These are phyloP conservation scores for Dallia pectoralis DNA, from an alignment of 2,797 vertebrate genomes.

Conservation along the genomic window DNA sequence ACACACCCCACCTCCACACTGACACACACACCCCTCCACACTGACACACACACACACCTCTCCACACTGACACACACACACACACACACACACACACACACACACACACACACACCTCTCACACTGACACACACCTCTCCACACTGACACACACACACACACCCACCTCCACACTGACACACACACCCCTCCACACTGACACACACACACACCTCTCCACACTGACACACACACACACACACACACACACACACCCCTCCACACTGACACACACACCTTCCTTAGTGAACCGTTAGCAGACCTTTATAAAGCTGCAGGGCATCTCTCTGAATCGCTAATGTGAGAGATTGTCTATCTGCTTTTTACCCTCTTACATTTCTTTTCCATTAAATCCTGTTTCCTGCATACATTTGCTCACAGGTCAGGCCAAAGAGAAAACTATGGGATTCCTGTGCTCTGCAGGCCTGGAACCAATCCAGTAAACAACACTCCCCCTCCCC, in stretches of 20 bases:
- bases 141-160: background rate
- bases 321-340: conserved; percentile 46
- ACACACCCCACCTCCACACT: background rate
- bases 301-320: conserved; percentile 43
- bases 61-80: conserved; percentile 16
- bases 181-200: background rate
- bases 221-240: background rate
- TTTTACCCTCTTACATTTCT: conserved; percentile 46
- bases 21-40: background rate
- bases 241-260: conserved; percentile 1
- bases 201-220: background rate
- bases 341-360: conserved; percentile 41
- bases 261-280: conserved; percentile 14
- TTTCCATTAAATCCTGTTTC: conserved; percentile 40
- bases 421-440: conserved; percentile 60
- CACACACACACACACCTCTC: too few relatives aligned
- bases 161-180: too few relatives aligned
- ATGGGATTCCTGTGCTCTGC: conserved; percentile 54
- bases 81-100: too few relatives aligned
- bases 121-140: background rate
- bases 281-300: conserved; percentile 19
- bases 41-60: background rate
- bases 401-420: conserved; percentile 52
- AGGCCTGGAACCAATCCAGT: conserved; percentile 53
- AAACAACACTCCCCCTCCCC: conserved; percentile 39